Base-by-base conservation (phyloP, 2,888 invertebrate genomes). In the Perdita meconis region DNA sequence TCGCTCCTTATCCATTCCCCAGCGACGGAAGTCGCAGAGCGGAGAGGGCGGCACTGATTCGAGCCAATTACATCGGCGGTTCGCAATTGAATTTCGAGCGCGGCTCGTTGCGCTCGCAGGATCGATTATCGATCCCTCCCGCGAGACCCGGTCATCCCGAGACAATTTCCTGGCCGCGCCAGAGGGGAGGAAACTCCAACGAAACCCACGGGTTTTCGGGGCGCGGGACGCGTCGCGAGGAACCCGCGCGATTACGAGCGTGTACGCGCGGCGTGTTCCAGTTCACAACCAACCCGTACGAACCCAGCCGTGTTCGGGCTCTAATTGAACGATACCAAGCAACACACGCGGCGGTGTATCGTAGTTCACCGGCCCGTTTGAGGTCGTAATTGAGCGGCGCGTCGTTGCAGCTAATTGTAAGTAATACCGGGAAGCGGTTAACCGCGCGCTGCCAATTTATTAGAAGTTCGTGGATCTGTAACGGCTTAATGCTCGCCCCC, bases 31-130 rank as follows among this genome's bases (percentile, higher is more conserved):
- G 30, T 12, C 6, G 53, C n/a, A 24, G 36, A 50, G 51, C 55
- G 22, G 5, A 36, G 67, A 59, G 79, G 73, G 72, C 77, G 78
- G 3, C 30, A 30, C 69, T 80, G 87, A 89, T 88, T 88, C 88
- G 85, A 89, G 83, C 88, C 89, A 90, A 90, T 90, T 89, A 89
- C 86, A 86, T 68, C 66, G 83, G 82, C 77, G 86, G 84, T 86
- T 85, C 88, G 81, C 87, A 84, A 89, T 89, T 90, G 84, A 89
- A 89, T 89, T 89, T 88, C 81, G 36, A 53, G 64, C 34, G 16
- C n/a, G 64, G 47, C 50, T 19, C 55, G 26, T 16, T 38, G 61
- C 59, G 34, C 51, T 59, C 74, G 5, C 44, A 22, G 65, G 73
- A 82, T 83, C 84, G 82, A 84, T 83, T 78, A 78, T 84, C 81